These are phyloP conservation scores for Orthonevra nobilis DNA, from an alignment of 2,888 invertebrate genomes.

Conservation along the genomic window DNA sequence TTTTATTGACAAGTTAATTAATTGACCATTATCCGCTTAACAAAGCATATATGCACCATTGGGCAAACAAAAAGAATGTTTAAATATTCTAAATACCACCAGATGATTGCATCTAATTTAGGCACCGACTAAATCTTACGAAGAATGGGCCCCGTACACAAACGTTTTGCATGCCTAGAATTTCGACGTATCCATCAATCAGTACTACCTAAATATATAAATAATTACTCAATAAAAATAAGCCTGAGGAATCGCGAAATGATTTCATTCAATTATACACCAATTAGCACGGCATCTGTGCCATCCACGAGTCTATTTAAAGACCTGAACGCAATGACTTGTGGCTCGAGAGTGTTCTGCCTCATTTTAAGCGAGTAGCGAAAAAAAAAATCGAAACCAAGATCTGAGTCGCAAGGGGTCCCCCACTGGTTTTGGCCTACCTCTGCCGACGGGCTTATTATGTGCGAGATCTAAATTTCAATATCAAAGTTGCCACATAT, in stretches of 20 bases:
- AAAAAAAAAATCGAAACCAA: not conserved
- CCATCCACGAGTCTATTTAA: slow-evolving; percentile 53
- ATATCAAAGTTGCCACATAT: slow-evolving; percentile 50
- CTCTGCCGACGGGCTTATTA: slow-evolving; percentile 49
- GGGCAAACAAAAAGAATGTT: not conserved
- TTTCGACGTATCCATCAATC: slow-evolving; percentile 64
- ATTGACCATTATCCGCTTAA: slow-evolving; percentile 14
- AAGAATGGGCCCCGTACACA: slow-evolving; percentile 34
- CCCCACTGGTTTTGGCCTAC: slow-evolving; percentile 56
- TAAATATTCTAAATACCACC: slow-evolving; percentile 49
- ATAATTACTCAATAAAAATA: slow-evolving; percentile 67
- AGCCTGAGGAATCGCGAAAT: slow-evolving; percentile 55
- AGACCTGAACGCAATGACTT: slow-evolving; percentile 24
- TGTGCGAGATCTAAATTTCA: slow-evolving; percentile 63
- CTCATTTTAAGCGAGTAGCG: slow-evolving; percentile 27
- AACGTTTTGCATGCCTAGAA: slow-evolving; percentile 50
- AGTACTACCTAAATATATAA: slow-evolving; percentile 65
- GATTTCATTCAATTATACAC: slow-evolving; percentile 68
- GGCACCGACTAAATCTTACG: slow-evolving; percentile 8
- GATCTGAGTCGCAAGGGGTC: slow-evolving; percentile 23
- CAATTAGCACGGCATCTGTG: slow-evolving; percentile 70
- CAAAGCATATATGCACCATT: not conserved
- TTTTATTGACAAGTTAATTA: slow-evolving; percentile 47
- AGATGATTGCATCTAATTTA: slow-evolving; percentile 35
- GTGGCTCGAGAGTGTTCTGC: slow-evolving; percentile 43